These are phyloP conservation scores for Bellardia pandia DNA, from an alignment of 2,888 invertebrate genomes.

Conservation along the genomic window DNA sequence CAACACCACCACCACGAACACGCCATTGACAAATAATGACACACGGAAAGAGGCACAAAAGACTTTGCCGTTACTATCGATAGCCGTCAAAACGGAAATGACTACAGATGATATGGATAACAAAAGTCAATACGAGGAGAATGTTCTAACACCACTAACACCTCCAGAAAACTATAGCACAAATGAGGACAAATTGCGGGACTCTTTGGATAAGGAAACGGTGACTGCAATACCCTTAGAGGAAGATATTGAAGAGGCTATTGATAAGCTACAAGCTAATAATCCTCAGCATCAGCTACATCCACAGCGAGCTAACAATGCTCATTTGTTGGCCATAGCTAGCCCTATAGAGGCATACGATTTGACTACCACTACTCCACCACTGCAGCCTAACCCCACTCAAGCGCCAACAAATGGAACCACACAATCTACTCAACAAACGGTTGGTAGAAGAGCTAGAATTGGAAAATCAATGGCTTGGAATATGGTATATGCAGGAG, in stretches of 20 bases:
- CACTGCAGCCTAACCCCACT: conserved; percentile 78
- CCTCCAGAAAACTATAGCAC: conserved; percentile 82
- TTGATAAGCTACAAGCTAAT: conserved; percentile 84
- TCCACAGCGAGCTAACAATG: conserved; percentile 19
- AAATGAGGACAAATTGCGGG: conserved; percentile 80
- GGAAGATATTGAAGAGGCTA: conserved; percentile 77
- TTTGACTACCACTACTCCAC: conserved; percentile 86
- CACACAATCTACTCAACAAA: conserved; percentile 71
- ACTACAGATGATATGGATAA: conserved; percentile 78
- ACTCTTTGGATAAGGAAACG: conserved; percentile 68
- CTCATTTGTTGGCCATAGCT: conserved; percentile 46
- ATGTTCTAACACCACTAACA: conserved; percentile 82
- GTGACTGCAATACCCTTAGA: conserved; percentile 74
- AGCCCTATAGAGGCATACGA: conserved; percentile 79
- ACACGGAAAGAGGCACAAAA: conserved; percentile 59
- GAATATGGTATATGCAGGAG: conserved; percentile 84
- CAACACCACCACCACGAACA: conserved; percentile 75
- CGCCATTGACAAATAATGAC: conserved; percentile 63
- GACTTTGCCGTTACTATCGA: conserved; percentile 66
- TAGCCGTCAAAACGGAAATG: conserved; percentile 80
- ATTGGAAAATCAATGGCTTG: conserved; percentile 89
- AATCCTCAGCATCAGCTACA: conserved; percentile 44
- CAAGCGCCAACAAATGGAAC: conserved; percentile 74
- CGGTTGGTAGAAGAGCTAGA: conserved; percentile 85
- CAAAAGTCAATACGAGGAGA: conserved; percentile 83